Percentiles rank a stretch among this genome's conserved stretches.
Conservation (phyloP, 2,113 vertebrate species). For the Bos indicus region DNA sequence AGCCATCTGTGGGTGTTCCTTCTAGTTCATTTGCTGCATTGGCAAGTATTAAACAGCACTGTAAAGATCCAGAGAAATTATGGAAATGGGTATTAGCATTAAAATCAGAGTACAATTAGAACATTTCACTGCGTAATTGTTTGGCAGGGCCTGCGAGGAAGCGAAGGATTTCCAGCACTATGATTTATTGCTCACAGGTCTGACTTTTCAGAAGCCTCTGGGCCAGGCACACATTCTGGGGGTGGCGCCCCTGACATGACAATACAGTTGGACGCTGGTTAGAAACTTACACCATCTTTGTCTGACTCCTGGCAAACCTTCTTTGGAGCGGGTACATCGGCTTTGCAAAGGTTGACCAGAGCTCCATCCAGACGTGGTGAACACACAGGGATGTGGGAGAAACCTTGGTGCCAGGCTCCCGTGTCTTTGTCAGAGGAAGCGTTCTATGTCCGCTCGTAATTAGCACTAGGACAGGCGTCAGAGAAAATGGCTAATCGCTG, state of each 20-base stretch:
- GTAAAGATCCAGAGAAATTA: conserved; percentile 82
- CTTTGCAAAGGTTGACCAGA: neutral
- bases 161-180: conserved; percentile 64
- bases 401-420: neutral
- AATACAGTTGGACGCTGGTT: neutral
- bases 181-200: conserved; percentile 76
- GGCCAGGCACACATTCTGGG: neutral
- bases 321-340: neutral
- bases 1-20: conserved; percentile 81
- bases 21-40: conserved; percentile 81
- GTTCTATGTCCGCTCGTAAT: conserved; percentile 15
- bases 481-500: conserved; percentile 41
- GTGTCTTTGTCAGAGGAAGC: neutral
- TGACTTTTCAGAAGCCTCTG: conserved; percentile 63
- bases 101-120: conserved; percentile 82
- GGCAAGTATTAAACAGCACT: conserved; percentile 79
- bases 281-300: neutral
- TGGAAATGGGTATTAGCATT: conserved; percentile 83
- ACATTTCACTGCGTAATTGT: conserved; percentile 82
- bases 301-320: conserved; percentile 37
- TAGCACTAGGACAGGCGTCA: conserved; percentile 52
- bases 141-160: conserved; percentile 69
- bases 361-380: neutral
- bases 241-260: conserved; percentile 33
- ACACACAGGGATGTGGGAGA: neutral